Percentiles rank a stretch among this genome's conserved stretches.
phyloP scores from a whole-genome alignment of 1,140 invertebrate species.

The Vollenhovia emeryi region DNA sequence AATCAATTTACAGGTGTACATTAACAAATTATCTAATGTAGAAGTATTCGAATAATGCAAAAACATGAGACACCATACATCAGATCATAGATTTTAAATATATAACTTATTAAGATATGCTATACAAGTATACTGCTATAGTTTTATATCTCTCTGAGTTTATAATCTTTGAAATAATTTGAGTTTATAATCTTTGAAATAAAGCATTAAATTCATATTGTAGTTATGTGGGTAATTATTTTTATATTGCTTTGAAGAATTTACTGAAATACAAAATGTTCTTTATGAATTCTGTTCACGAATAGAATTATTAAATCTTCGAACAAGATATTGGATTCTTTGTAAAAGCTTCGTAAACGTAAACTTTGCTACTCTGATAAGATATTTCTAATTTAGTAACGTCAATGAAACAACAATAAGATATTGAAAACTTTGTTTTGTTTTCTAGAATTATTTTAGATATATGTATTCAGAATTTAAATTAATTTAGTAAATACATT shows the following conservation, averaged over 20 bases:
- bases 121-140: slow-evolving; percentile 4
- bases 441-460: background rate
- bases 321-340: background rate
- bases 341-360: background rate
- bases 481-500: too few relatives aligned
- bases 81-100: slow-evolving; percentile 16
- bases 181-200: slow-evolving; percentile 15
- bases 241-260: background rate
- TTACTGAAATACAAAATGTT: slow-evolving; percentile 5
- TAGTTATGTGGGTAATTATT: background rate
- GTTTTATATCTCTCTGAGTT: slow-evolving; percentile 16
- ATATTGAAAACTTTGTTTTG: background rate
- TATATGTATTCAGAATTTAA: background rate
- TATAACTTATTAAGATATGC: background rate
- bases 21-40: background rate
- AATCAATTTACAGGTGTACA: background rate
- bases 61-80: slow-evolving; percentile 33
- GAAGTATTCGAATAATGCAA: slow-evolving; percentile 26
- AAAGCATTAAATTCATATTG: background rate
- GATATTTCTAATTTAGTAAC: background rate
- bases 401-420: background rate
- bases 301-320: slow-evolving; percentile 5
- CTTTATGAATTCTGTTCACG: background rate
- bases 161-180: slow-evolving; percentile 11
- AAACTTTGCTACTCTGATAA: background rate